These are phyloP conservation scores for Scleropages formosus DNA, from an alignment of 2,797 vertebrate genomes.

Conservation along the genomic window DNA sequence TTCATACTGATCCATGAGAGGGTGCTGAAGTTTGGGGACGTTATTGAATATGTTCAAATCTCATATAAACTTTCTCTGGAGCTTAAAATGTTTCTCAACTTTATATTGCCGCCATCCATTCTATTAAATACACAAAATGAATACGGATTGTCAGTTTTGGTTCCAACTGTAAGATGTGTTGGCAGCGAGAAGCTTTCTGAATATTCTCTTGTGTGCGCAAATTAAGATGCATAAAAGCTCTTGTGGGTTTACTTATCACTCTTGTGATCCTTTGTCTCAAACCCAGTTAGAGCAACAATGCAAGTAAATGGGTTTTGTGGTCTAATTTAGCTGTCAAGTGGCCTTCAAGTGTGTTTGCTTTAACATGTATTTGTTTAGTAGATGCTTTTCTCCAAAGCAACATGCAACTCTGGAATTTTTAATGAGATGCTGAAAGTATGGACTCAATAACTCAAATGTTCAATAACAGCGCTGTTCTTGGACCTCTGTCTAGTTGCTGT, in stretches of 20 bases:
- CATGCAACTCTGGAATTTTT: too few relatives aligned
- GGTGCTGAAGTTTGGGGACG: slow-evolving; percentile 25
- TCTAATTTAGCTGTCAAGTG: too few relatives aligned
- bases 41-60: slow-evolving; percentile 13
- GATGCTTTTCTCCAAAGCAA: too few relatives aligned
- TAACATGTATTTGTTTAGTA: too few relatives aligned
- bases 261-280: too few relatives aligned
- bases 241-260: neutral
- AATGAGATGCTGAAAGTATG: too few relatives aligned
- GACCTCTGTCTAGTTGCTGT: too few relatives aligned
- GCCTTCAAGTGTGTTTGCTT: too few relatives aligned
- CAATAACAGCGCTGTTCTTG: too few relatives aligned
- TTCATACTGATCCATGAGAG: slow-evolving; percentile 21
- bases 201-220: neutral
- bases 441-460: too few relatives aligned
- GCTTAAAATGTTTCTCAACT: neutral
- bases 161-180: neutral
- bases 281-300: too few relatives aligned
- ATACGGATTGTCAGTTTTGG: neutral
- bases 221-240: neutral
- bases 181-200: neutral
- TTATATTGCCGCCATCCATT: neutral
- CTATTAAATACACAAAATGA: neutral
- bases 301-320: too few relatives aligned
- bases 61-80: slow-evolving; percentile 15